A percentile compares a stretch with the other conserved stretches of the same genome.
These are phyloP conservation scores for Rhyzopertha dominica DNA, from an alignment of 1,140 invertebrate species.

Conservation along the genomic window DNA sequence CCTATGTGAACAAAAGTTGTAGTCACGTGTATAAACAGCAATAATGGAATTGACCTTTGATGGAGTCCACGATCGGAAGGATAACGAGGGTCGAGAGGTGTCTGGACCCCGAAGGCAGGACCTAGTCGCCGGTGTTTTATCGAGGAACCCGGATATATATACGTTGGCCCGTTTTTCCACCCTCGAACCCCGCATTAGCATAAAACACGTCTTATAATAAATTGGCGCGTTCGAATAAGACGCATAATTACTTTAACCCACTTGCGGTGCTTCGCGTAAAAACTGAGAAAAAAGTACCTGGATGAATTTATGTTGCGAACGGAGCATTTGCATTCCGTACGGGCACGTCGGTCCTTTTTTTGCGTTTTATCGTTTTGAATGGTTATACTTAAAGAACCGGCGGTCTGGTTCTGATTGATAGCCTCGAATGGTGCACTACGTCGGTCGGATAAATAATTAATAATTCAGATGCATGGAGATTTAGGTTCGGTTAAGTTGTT, in stretches of 20 bases:
- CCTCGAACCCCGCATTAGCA: slow-evolving; percentile 35
- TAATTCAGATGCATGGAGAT: no score
- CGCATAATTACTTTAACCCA: slow-evolving; percentile 41
- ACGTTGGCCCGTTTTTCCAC: slow-evolving; percentile 12
- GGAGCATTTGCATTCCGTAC: slow-evolving; percentile 31
- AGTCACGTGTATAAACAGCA: slow-evolving; percentile 22
- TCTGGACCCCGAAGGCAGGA: slow-evolving; percentile 18
- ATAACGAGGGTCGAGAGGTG: slow-evolving; percentile 29
- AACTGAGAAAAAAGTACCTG: slow-evolving; percentile 34
- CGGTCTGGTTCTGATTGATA: no score
- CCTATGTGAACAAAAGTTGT: no score
- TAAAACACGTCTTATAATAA: slow-evolving; percentile 38
- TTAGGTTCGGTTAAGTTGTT: no score
- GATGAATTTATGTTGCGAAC: slow-evolving; percentile 23
- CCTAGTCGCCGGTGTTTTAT: slow-evolving; percentile 19
- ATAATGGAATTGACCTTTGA: slow-evolving; percentile 24
- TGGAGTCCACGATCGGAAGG: slow-evolving; percentile 17
- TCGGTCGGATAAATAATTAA: no score
- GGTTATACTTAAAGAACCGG: no score
- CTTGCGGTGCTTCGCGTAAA: slow-evolving; percentile 28
- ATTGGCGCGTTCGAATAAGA: slow-evolving; percentile 36
- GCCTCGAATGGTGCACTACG: no score
- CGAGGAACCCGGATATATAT: slow-evolving; percentile 19
- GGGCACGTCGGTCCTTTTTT: no score
- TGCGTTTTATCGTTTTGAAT: no score